Base-by-base conservation (phyloP, 2,797 vertebrate genomes). In the Pangasius krempfi region DNA sequence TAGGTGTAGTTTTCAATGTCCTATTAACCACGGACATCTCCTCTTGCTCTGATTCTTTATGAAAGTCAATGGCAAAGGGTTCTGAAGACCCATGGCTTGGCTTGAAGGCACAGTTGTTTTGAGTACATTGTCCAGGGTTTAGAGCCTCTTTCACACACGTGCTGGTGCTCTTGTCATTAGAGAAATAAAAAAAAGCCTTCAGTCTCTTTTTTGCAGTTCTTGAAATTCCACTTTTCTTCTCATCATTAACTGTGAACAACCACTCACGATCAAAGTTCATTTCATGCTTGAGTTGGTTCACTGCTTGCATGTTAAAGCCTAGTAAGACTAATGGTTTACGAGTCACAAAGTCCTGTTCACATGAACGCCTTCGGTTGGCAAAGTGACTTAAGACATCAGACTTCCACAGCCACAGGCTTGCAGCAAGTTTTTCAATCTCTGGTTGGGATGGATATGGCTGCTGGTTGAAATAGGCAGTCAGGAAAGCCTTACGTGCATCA, bases 391-490 rank as follows among this genome's bases (percentile, higher is more conserved):
- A 94, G 10, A 99, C 98, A 90, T 99, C 98, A 0, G 98, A 98
- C 86, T 99, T 99, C 99, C 99, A 99, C 25, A 99, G 94, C 98
- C 98, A 99, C 85, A 99, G 93, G 87, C 97, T 98, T 79, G 97
- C 96, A 0, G 98, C 98, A 79, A 99, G 94, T 94, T 98, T 99
- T 86, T 99, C 98, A 12, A 98, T 97, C 92, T 99, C 99, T 66
- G 96, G 95, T 88, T 96, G 93, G 80, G 95, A 97, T 30, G 97
- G 97, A 91, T 99, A 99, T 0, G 99, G 99, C 86, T 97, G 96
- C 60, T 94, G 96, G 94, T 99, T 98, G 93, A 99, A 99, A 90
- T 99, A 99, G 12, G 97, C 94, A 0, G 97, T 98, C 73, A 99
- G 96, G 94, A 99, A 99, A 0, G 97, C 95, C 95, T 99, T 99